Percentiles rank a stretch among this genome's conserved stretches.
Evolutionary conservation across 1,140 invertebrate species (phyloP).

Genomic region (Musca vetustissima): DNA sequence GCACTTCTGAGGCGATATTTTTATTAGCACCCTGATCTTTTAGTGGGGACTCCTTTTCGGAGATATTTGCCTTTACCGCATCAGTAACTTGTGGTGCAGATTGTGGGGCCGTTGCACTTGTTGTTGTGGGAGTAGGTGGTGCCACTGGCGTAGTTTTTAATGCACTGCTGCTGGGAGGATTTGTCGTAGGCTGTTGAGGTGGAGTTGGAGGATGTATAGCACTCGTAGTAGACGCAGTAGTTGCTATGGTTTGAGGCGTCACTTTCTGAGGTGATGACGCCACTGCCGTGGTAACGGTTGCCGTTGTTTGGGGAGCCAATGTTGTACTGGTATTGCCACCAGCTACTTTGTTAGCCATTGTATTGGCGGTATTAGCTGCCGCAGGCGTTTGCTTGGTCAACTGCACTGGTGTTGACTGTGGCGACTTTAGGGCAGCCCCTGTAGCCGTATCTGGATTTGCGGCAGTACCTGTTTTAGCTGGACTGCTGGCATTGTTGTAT

Average conservation of each 20-base stretch:
- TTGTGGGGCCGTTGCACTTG: not conserved
- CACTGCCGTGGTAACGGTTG: not conserved
- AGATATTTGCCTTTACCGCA: conserved; percentile 1
- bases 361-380: not conserved
- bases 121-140: not conserved
- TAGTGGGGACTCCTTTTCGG: not conserved
- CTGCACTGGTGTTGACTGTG: conserved; percentile 25
- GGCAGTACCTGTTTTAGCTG: conserved; percentile 10
- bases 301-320: not conserved
- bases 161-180: not conserved
- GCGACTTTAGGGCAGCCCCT: conserved; percentile 14
- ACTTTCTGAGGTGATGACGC: conserved; percentile 3
- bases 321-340: not conserved
- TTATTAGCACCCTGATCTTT: not conserved
- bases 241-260: not conserved
- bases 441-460: conserved; percentile 20
- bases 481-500: conserved; percentile 10
- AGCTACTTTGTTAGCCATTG: not conserved
- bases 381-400: conserved; percentile 24
- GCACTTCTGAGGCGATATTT: not conserved
- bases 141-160: not conserved
- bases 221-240: not conserved
- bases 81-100: not conserved
- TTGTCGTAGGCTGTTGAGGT: conserved; percentile 9
- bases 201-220: not conserved